Evolutionary conservation across 1,140 invertebrate species (phyloP).

Genomic region (Danaus melanippus): DNA sequence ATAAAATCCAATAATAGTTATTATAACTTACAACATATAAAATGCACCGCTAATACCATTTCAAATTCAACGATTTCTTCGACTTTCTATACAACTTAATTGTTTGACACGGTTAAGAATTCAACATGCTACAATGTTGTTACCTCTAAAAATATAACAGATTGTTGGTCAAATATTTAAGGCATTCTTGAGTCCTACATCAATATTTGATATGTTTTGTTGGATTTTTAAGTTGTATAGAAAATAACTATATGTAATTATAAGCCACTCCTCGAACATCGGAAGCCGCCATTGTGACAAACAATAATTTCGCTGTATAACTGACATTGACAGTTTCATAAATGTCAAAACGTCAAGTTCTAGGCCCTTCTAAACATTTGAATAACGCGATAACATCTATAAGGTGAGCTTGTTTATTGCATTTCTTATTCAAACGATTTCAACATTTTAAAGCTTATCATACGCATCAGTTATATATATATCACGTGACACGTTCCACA

Average conservation of each 20-base stretch:
- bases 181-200: too few species aligned
- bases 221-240: constrained; percentile 10
- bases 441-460: constrained; percentile 14
- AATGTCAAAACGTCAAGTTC: not conserved
- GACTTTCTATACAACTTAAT: constrained; percentile 13
- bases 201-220: constrained; percentile 9
- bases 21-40: constrained; percentile 42
- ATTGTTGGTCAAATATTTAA: too few species aligned
- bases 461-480: constrained; percentile 4
- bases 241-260: not conserved
- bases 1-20: constrained; percentile 8
- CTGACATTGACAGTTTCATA: too few species aligned
- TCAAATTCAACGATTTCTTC: constrained; percentile 36
- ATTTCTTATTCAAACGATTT: constrained; percentile 10
- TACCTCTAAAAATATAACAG: too few species aligned
- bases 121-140: too few species aligned
- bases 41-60: constrained; percentile 60
- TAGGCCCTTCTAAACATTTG: not conserved
- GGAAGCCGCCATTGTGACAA: too few species aligned
- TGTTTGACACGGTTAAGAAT: too few species aligned
- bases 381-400: not conserved
- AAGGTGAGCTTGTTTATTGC: constrained; percentile 12
- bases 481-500: not conserved
- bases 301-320: too few species aligned
- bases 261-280: too few species aligned